Evolutionary conservation across 2,797 vertebrate genomes (phyloP), one percentile per base, ranked within the genome.

Genomic region (Coranthus polyacanthus): DNA sequence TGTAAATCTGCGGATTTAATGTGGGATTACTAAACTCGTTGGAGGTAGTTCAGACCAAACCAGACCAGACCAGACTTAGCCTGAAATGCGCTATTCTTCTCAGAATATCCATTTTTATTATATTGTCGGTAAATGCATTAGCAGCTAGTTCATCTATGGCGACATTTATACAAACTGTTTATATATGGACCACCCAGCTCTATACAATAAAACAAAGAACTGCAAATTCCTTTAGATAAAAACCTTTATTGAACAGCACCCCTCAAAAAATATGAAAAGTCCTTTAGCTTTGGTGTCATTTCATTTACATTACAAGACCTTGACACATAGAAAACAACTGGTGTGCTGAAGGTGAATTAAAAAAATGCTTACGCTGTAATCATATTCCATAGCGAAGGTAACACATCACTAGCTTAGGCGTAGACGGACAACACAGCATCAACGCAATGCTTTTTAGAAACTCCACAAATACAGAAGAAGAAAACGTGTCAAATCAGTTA

Each of bases 281-380:
- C 63, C 6, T 65, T 56, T 13, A 32, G 34, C 76, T 90, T 89
- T 88, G 85, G 85, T 86, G 75, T 87, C 18, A 84, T 69, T 47
- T 64, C 10, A 51, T 77, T 46, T 74, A 75, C 69, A 77, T 59
- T 9, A 64, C 50, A 62, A 70, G 29, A 61, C 57, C 24, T 58
- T 4, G 0, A 73, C n/a, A 68, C 50, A 41, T 36, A 49, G n/a
- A 69, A 66, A 85, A 75, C 39, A 32, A 45, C 47, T 49, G 11
- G 4, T 77, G 41, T 65, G 54, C 41, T 61, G 6, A 68, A 74
- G 53, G 16, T 16, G 36, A 72, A 41, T 53, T 64, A 64, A 79
- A 65, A 57, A 22, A 39, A 9, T 12, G 13, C 38, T 43, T 45
- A 61, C 20, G 39, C n/a, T n/a, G n/a, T 49, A 37, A 42, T 38